Evolutionary conservation across 2,797 vertebrate genomes (phyloP).

Genomic region (Galagoides demidoff): DNA sequence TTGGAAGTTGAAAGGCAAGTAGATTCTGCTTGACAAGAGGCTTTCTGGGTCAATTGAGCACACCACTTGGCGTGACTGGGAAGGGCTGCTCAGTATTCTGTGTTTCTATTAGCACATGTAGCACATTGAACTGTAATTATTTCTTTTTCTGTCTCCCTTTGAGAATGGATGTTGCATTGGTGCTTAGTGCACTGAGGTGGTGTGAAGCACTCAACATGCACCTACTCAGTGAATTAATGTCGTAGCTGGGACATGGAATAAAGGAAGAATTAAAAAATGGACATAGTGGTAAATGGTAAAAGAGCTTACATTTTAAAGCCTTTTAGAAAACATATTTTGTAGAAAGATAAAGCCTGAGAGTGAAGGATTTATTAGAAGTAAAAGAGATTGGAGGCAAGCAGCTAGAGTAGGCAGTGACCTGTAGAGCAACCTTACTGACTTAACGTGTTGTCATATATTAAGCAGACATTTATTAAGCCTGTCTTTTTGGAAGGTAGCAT

Average conservation of each 20-base stretch:
- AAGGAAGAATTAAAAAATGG: not conserved
- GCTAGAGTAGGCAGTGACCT: not conserved
- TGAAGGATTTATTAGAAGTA: not conserved
- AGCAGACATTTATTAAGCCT: not conserved
- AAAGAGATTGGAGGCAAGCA: not conserved
- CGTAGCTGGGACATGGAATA: not conserved
- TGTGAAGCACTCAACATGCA: not conserved
- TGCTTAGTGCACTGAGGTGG: not conserved
- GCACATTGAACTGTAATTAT: not conserved
- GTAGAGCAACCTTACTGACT: not conserved
- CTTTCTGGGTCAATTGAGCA: not conserved
- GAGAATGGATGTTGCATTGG: not conserved
- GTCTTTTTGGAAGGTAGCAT: not conserved
- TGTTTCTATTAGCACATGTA: not conserved
- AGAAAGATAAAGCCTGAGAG: constrained; percentile 29
- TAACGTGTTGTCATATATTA: not conserved
- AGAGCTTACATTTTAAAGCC: not conserved
- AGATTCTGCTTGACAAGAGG: not conserved
- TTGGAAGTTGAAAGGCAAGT: not conserved
- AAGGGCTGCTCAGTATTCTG: not conserved
- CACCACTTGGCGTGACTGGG: not conserved
- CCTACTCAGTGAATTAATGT: not conserved
- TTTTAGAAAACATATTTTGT: constrained; percentile 32
- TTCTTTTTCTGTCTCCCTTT: not conserved
- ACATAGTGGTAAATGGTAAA: not conserved